Percentiles rank a stretch among this genome's conserved stretches.
These are phyloP conservation scores for Pangasianodon hypophthalmus DNA, from an alignment of 2,113 vertebrate species.

Conservation along the genomic window DNA sequence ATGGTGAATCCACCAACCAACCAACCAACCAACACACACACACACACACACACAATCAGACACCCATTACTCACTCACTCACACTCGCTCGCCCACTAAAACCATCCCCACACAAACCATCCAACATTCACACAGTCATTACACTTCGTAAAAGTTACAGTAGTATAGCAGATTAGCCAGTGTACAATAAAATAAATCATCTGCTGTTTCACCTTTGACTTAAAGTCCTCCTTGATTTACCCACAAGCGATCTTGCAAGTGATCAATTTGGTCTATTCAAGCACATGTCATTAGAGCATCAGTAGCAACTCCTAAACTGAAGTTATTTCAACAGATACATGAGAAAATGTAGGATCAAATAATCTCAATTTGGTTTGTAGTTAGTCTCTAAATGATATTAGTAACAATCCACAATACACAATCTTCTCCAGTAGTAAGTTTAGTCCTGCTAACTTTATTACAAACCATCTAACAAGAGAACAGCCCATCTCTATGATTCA, in stretches of 20 bases:
- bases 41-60: conserved; percentile 76
- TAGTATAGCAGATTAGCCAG: conserved; percentile 98
- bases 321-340: conserved; percentile 63
- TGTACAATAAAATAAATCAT: conserved; percentile 92
- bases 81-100: conserved; percentile 58
- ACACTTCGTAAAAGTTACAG: conserved; percentile 90
- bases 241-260: conserved; percentile 88
- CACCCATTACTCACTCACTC: conserved; percentile 63
- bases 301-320: conserved; percentile 71
- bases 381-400: conserved; percentile 57
- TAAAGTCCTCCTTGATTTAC: conserved; percentile 64
- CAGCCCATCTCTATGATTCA: conserved; percentile 67
- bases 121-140: conserved; percentile 82
- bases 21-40: conserved; percentile 77
- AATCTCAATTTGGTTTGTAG: conserved; percentile 60
- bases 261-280: conserved; percentile 86
- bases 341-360: conserved; percentile 57
- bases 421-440: conserved; percentile 62
- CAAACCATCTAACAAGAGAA: conserved; percentile 56
- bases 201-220: conserved; percentile 76
- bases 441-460: conserved; percentile 55
- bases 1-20: conserved; percentile 78
- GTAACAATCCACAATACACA: conserved; percentile 55
- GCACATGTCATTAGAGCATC: conserved; percentile 69
- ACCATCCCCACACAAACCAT: conserved; percentile 57